Percentiles rank a stretch among this genome's conserved stretches.
Evolutionary conservation across 2,888 invertebrate species (phyloP).

Genomic region (Maniola hyperantus): DNA sequence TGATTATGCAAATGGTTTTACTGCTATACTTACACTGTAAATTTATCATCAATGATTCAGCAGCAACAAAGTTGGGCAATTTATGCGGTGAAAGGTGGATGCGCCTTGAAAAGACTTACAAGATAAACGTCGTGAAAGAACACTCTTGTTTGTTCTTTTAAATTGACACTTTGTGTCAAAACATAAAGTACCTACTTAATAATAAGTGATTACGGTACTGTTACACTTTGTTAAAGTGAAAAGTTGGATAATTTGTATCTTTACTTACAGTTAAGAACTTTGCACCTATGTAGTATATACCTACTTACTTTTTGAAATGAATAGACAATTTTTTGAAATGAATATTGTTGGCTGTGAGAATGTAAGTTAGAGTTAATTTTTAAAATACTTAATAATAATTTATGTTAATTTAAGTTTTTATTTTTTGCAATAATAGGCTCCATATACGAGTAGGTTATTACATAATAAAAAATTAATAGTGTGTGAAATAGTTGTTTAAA

Average conservation of each 20-base stretch:
- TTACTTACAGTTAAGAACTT: neutral
- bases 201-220: conserved; percentile 8
- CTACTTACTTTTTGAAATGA: no score
- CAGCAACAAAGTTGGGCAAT: conserved; percentile 35
- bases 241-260: neutral
- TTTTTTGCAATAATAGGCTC: no score
- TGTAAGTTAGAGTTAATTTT: no score
- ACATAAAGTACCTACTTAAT: conserved; percentile 5
- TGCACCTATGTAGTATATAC: no score
- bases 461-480: no score
- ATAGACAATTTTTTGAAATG: no score
- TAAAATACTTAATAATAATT: no score
- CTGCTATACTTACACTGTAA: conserved; percentile 15
- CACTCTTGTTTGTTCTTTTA: conserved; percentile 25
- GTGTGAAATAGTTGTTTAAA: no score
- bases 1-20: no score
- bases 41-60: conserved; percentile 36
- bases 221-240: conserved; percentile 5
- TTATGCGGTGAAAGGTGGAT: conserved; percentile 33
- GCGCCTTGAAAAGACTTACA: conserved; percentile 25
- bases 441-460: no score
- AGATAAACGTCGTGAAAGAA: conserved; percentile 27
- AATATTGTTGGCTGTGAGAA: no score
- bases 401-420: no score
- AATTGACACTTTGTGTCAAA: conserved; percentile 27